Evolutionary conservation across 2,113 vertebrate species (phyloP).

Genomic region (Gymnobelideus leadbeateri): DNA sequence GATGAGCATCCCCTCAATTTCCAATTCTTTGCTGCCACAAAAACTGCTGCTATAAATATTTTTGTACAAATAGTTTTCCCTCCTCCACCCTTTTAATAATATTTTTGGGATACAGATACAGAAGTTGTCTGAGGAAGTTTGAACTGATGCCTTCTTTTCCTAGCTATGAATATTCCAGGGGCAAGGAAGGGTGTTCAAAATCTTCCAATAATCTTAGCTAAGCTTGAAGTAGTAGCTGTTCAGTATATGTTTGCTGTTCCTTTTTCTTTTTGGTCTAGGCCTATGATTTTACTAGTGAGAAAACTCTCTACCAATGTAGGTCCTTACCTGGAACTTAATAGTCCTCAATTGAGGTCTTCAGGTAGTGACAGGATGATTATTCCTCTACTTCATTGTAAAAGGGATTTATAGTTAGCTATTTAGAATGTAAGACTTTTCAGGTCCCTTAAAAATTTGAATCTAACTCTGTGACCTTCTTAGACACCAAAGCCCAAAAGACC

Average conservation of each 20-base stretch:
- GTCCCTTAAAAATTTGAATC: not conserved
- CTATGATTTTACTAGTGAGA: not conserved
- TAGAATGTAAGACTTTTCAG: not conserved
- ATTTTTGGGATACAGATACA: too few species aligned
- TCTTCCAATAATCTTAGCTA: not conserved
- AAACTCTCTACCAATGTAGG: not conserved
- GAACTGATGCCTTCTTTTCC: not conserved
- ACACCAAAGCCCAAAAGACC: not conserved
- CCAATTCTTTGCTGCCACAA: too few species aligned
- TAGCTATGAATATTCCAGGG: not conserved
- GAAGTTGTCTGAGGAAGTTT: too few species aligned
- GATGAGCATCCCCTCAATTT: too few species aligned
- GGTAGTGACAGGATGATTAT: not conserved
- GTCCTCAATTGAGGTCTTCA: not conserved
- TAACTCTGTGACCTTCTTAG: not conserved
- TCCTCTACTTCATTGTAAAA: not conserved
- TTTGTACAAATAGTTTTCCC: too few species aligned
- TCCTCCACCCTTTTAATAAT: too few species aligned
- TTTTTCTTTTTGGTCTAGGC: not conserved
- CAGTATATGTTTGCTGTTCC: not conserved
- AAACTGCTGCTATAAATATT: too few species aligned
- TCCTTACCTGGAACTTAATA: not conserved
- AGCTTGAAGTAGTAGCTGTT: not conserved
- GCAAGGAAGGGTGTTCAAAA: not conserved
- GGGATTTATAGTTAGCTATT: not conserved